A percentile compares a stretch with the other conserved stretches of the same genome.
phyloP scores from a whole-genome alignment of 1,140 invertebrate species.

The Pachypeltis micranthus region DNA sequence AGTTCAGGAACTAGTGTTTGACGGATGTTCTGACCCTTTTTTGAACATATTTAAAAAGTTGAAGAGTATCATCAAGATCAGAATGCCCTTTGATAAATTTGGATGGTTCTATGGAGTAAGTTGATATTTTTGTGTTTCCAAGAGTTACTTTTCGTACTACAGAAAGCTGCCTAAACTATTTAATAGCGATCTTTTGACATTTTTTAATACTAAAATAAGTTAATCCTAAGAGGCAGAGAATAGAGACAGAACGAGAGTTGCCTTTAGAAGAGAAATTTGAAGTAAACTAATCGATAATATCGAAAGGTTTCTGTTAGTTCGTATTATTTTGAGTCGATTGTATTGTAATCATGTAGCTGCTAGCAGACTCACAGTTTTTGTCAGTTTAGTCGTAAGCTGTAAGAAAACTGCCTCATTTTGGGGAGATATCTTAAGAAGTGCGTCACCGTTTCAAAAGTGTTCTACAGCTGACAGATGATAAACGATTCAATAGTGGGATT shows the following conservation, averaged over 20 bases:
- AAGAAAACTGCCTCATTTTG: background rate
- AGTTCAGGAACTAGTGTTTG: conserved; percentile 14
- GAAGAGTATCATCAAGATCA: conserved; percentile 25
- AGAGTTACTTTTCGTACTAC: no score
- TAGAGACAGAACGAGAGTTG: no score
- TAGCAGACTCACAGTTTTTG: no score
- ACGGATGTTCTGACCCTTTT: conserved; percentile 17
- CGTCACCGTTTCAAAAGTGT: background rate
- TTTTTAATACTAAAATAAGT: background rate
- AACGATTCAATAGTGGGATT: no score
- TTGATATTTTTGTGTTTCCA: conserved; percentile 23
- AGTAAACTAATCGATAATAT: background rate
- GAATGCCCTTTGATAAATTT: conserved; percentile 50
- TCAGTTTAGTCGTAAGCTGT: no score
- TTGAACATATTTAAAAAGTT: conserved; percentile 11
- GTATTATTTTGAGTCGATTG: no score
- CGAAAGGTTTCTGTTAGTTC: no score
- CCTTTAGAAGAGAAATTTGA: background rate
- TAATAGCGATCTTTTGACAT: background rate
- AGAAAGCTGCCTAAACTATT: background rate
- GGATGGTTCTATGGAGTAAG: conserved; percentile 67
- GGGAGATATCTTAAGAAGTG: background rate
- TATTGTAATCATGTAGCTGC: no score
- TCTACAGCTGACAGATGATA: background rate
- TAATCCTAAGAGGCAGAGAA: background rate